Percentiles rank a stretch among this genome's conserved stretches.
Conservation (phyloP, 2,797 vertebrate genomes). For the Bryconaethiops microstoma region DNA sequence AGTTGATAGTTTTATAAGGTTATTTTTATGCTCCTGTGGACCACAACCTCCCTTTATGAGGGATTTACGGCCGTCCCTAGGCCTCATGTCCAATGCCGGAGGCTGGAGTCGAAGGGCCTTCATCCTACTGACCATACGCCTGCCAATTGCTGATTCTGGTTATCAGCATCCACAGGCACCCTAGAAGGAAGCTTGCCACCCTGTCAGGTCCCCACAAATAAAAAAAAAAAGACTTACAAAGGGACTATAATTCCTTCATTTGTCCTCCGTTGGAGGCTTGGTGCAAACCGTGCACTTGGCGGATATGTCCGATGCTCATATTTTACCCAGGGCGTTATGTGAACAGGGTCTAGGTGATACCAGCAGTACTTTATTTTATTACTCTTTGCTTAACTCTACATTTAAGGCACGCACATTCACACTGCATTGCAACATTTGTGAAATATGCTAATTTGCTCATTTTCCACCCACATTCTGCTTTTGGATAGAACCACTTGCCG, state of each 20-base stretch:
- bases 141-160: conserved; percentile 58
- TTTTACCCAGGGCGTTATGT: neutral
- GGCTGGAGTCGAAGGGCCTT: conserved; percentile 27
- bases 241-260: conserved; percentile 53
- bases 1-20: conserved; percentile 47
- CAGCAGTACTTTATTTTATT: conserved; percentile 18
- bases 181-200: conserved; percentile 57
- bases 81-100: neutral
- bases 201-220: conserved; percentile 51
- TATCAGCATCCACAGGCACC: conserved; percentile 60
- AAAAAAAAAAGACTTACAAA: conserved; percentile 30
- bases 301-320: neutral
- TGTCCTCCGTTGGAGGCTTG: conserved; percentile 24
- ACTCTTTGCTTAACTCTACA: neutral
- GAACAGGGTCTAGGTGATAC: neutral
- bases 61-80: conserved; percentile 47
- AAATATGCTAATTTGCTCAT: neutral
- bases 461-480: neutral
- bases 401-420: neutral
- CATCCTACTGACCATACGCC: conserved; percentile 33
- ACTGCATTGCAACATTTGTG: neutral
- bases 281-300: conserved; percentile 19
- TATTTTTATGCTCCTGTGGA: conserved; percentile 42
- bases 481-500: neutral
- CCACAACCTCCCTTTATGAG: conserved; percentile 18